Evolutionary conservation across 2,113 vertebrate species (phyloP).

Genomic region (Thamnophis sirtalis): DNA sequence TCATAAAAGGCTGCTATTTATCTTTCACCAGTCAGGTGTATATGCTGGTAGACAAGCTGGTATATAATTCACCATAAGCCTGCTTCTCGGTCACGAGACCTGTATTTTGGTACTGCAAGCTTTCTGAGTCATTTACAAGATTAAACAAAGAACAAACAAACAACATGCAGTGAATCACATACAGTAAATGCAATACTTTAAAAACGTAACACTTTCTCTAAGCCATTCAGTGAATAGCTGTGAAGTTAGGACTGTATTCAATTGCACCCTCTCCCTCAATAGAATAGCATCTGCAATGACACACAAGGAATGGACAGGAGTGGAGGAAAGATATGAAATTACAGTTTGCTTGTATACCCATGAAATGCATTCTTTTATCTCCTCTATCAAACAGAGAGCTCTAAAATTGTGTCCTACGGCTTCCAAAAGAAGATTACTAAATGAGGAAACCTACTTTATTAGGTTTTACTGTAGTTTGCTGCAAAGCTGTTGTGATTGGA

Average conservation of each 20-base stretch:
- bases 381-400: slow-evolving; percentile 23
- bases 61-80: background rate
- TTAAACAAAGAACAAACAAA: slow-evolving; percentile 42
- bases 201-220: slow-evolving; percentile 8
- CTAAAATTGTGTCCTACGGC: background rate
- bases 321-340: background rate
- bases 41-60: background rate
- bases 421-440: slow-evolving; percentile 32
- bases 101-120: slow-evolving; percentile 36
- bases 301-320: background rate
- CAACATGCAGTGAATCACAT: background rate
- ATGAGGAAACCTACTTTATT: slow-evolving; percentile 11
- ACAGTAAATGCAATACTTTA: background rate
- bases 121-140: slow-evolving; percentile 34
- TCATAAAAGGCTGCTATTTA: slow-evolving; percentile 31
- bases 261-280: background rate
- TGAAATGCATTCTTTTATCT: background rate
- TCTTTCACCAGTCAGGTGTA: background rate
- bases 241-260: background rate
- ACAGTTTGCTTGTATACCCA: background rate
- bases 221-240: background rate
- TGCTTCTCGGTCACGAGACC: slow-evolving; percentile 4
- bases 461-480: slow-evolving; percentile 8
- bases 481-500: slow-evolving; percentile 22
- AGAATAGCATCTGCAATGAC: background rate